Percentiles rank a stretch among this genome's conserved stretches.
phyloP scores from a whole-genome alignment of 2,888 invertebrate genomes.

The Megalurothrips usitatus region DNA sequence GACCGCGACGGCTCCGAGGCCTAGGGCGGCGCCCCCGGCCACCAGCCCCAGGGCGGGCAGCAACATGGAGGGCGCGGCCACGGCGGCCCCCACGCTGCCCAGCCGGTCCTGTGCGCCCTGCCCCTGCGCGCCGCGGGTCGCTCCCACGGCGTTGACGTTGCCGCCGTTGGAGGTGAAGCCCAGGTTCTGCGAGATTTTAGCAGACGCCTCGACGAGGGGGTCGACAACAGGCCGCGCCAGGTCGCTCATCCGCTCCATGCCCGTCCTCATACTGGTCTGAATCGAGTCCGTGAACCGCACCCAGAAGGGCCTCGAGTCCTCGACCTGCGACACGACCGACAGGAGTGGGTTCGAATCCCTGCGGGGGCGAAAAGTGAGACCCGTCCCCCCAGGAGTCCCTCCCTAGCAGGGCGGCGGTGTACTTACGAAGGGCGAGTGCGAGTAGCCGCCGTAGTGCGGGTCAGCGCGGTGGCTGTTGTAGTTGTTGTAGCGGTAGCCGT shows the following conservation, averaged over 20 bases:
- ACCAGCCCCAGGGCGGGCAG: conserved; percentile 71
- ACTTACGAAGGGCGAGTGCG: conserved; percentile 28
- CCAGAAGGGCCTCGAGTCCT: conserved; percentile 62
- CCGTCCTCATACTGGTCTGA: conserved; percentile 65
- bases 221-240: conserved; percentile 64
- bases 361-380: neutral
- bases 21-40: conserved; percentile 76
- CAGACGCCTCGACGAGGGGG: conserved; percentile 71
- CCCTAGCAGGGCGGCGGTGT: neutral
- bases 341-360: neutral
- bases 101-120: conserved; percentile 16
- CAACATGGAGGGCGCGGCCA: conserved; percentile 57
- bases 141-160: conserved; percentile 47
- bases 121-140: conserved; percentile 58
- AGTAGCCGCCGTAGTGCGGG: conserved; percentile 35
- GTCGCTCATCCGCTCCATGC: conserved; percentile 65
- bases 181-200: conserved; percentile 72
- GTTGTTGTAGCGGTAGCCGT: conserved; percentile 42
- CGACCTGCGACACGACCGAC: conserved; percentile 45
- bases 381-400: neutral
- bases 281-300: conserved; percentile 66
- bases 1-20: conserved; percentile 74
- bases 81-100: conserved; percentile 46
- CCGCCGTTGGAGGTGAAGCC: conserved; percentile 50
- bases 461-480: conserved; percentile 39